Evolutionary conservation across 2,888 invertebrate species (phyloP).

Genomic region (Oeneis ivallda): DNA sequence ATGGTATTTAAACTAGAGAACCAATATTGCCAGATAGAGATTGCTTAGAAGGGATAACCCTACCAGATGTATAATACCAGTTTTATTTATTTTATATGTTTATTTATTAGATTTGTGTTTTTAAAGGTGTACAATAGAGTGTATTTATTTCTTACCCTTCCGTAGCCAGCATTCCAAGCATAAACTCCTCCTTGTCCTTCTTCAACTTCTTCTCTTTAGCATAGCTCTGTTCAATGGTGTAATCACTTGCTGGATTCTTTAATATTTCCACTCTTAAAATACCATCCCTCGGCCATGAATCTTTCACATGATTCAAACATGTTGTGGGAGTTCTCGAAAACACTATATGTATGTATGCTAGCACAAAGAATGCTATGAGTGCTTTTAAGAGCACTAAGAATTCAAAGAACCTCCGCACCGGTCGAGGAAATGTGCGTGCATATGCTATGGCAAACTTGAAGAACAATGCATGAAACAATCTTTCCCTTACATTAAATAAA

Average conservation of each 20-base stretch:
- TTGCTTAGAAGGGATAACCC: too few species aligned
- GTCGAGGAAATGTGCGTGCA: slow-evolving; percentile 93
- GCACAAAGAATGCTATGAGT: slow-evolving; percentile 90
- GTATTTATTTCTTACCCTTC: slow-evolving; percentile 85
- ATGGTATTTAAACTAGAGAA: too few species aligned
- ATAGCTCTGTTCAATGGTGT: slow-evolving; percentile 91
- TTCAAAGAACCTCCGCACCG: slow-evolving; percentile 90
- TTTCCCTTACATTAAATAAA: slow-evolving; percentile 92
- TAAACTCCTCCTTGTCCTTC: slow-evolving; percentile 83
- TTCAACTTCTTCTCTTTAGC: slow-evolving; percentile 89
- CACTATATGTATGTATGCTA: slow-evolving; percentile 97
- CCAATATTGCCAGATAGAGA: too few species aligned
- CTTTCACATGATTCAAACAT: slow-evolving; percentile 93
- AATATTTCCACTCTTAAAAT: slow-evolving; percentile 95
- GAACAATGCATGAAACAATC: slow-evolving; percentile 97
- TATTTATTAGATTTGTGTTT: not conserved
- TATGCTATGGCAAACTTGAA: slow-evolving; percentile 95
- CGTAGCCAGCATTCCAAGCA: slow-evolving; percentile 84
- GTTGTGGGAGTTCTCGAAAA: slow-evolving; percentile 96
- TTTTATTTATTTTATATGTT: too few species aligned
- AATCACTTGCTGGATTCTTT: slow-evolving; percentile 86
- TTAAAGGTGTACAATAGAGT: not conserved
- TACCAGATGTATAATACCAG: too few species aligned
- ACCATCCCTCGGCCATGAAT: slow-evolving; percentile 97
- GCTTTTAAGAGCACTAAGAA: slow-evolving; percentile 91